Evolutionary conservation across 2,888 invertebrate species (phyloP).

Genomic region (Amaurobius ferox): DNA sequence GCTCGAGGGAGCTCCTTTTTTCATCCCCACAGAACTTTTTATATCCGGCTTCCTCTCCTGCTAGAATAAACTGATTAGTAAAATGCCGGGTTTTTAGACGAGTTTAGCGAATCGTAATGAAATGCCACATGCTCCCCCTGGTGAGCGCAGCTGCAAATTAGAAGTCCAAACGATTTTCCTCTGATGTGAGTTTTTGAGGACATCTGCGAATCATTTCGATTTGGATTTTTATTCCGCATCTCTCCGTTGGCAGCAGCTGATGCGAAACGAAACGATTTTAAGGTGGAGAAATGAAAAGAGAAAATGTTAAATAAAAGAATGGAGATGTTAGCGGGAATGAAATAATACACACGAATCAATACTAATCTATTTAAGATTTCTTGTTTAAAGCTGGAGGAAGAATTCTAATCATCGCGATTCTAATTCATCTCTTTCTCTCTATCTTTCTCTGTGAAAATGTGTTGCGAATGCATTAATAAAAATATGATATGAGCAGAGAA

Average conservation of each 20-base stretch:
- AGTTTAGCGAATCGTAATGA: constrained; percentile 58
- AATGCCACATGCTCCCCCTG: constrained; percentile 62
- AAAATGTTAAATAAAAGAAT: background rate
- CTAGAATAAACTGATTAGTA: constrained; percentile 65
- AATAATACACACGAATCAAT: too few species aligned
- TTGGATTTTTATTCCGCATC: constrained; percentile 2
- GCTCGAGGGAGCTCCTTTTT: constrained; percentile 30
- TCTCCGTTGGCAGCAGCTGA: constrained; percentile 16
- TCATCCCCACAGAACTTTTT: background rate
- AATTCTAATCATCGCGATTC: too few species aligned
- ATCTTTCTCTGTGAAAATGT: too few species aligned
- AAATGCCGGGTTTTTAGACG: constrained; percentile 45
- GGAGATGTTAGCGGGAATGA: background rate
- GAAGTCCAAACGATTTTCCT: constrained; percentile 55
- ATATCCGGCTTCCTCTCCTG: constrained; percentile 19
- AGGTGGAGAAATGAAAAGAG: background rate
- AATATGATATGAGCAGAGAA: too few species aligned
- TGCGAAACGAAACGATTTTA: constrained; percentile 13
- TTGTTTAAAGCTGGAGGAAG: too few species aligned
- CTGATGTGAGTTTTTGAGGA: constrained; percentile 36
- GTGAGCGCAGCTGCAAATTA: constrained; percentile 61
- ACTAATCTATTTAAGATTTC: too few species aligned
- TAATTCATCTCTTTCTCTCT: too few species aligned
- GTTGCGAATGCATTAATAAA: too few species aligned
- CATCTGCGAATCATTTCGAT: constrained; percentile 47